phyloP scores from a whole-genome alignment of 2,888 invertebrate genomes.

The Ceraclea dissimilis region DNA sequence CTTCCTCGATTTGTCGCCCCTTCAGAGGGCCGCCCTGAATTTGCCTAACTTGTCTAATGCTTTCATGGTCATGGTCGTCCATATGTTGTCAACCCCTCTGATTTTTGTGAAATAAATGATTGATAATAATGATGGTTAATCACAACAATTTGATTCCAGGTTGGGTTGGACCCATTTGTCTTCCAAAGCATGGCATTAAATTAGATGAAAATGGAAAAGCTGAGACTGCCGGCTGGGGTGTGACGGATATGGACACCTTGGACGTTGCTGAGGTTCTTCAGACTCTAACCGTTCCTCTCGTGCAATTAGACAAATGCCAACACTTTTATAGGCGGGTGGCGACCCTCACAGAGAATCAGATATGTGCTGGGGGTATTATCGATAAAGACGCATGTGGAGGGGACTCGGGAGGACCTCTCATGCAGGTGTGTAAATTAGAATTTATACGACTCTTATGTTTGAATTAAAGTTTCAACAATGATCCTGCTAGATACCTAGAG shows the following conservation, averaged over 20 bases:
- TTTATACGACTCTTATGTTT: too few relatives aligned
- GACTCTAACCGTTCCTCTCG: slow-evolving; percentile 38
- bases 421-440: too few relatives aligned
- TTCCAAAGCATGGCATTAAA: slow-evolving; percentile 39
- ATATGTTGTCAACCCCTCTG: too few relatives aligned
- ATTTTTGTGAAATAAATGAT: too few relatives aligned
- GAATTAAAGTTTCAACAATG: too few relatives aligned
- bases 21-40: too few relatives aligned
- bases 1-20: too few relatives aligned
- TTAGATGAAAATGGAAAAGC: slow-evolving; percentile 37
- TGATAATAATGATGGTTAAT: too few relatives aligned
- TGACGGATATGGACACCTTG: slow-evolving; percentile 43
- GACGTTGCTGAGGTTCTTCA: slow-evolving; percentile 40
- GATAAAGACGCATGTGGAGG: slow-evolving; percentile 55
- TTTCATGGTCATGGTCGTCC: too few relatives aligned
- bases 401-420: slow-evolving; percentile 55
- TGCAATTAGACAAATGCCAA: slow-evolving; percentile 22
- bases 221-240: slow-evolving; percentile 51
- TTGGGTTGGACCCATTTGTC: slow-evolving; percentile 52
- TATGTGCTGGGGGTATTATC: slow-evolving; percentile 50
- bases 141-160: slow-evolving; percentile 34
- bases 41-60: too few relatives aligned
- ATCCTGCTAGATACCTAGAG: too few relatives aligned
- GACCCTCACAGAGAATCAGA: slow-evolving; percentile 34
- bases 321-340: slow-evolving; percentile 26